Evolutionary conservation across 2,888 invertebrate genomes (phyloP), one percentile per base, ranked within the genome.

Genomic region (Empis livida): DNA sequence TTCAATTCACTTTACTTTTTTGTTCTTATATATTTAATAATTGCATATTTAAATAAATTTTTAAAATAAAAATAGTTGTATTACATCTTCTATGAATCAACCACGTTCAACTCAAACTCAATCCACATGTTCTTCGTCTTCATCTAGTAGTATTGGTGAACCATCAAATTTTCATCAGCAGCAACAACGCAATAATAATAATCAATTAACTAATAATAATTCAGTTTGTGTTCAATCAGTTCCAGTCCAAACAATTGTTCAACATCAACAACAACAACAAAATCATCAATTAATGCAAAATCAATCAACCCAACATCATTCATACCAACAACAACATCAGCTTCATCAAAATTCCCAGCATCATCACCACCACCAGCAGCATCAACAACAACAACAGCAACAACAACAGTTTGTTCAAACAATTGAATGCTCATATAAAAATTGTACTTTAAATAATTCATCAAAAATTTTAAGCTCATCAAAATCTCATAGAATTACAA

Each of bases 371-470:
- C 55, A 55, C 38, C 60, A n/a, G n/a, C n/a, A 57, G 13, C 55
- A 52, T 2, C 47, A 45, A 8, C 45, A 44, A 14, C 55, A 54
- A 23, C 56, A 45, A 5, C 51, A 47, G 16, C 38, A 49, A 31
- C 51, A 50, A 9, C 52, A 53, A 2, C 41, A 51, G 40, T 39
- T 10, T 47, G 45, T 49, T 50, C 55, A 56, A 48, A 51, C 55
- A 16, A 53, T 57, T 16, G 68, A 68, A 48, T 68, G 68, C 49
- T 65, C 61, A 46, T 68, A 67, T 46, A 68, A 67, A 54, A 68
- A 68, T 53, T 68, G 68, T 31, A 65, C 68, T 42, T 51, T 67
- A 1, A 67, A 65, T 49, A 59, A 41, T 23, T 23, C 41, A 14
- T 41, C 41, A n/a, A 41, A 41, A 41, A 41, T 41, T 41, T n/a